Evolutionary conservation across 53 echinoderm and acorn worm species (phyloP), one percentile per base, ranked within the genome.

Genomic region (Luidia sarsii): DNA sequence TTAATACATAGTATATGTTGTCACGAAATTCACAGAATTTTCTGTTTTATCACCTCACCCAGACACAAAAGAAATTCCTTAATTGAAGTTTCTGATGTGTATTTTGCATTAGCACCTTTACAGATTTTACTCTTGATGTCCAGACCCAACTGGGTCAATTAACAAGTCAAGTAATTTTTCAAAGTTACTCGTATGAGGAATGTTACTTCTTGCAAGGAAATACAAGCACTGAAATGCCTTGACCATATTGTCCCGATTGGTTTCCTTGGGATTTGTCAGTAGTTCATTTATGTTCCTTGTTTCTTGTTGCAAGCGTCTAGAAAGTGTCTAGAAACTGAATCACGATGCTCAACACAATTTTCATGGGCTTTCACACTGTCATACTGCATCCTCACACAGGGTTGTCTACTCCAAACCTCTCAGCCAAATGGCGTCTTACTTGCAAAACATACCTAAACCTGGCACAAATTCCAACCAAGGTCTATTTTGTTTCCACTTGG

Each of bases 301-400:
- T 37, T 55, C 67, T 22, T 11, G 24, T 32, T 19, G 36, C 60
- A 80, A 68, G 13, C n/a, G n/a, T n/a, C n/a, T n/a, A n/a, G n/a
- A n/a, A n/a, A n/a, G n/a, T 86, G 29, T 55, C 33, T 22, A 7
- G 11, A 2, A 10, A 86, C 80, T 31, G 86, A 67, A 34, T 80
- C 86, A 33, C 30, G 29, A 68, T 86, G 86, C 25, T 79, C 79
- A 37, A 19, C 32, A 41, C 57, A 36, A 11, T 49, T 25, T 37
- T 80, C 86, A 34, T 86, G 86, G 39, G 53, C 79, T 80, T 79
- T 80, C 1, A 86, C 67, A 38, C 86, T 86, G 28, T 79, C 57
- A 46, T 56, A 28, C 57, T 80, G 30, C 10, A 86, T 0, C 61
- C 86, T 46, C 16, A 56, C 48, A 68, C 79, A 86, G 4, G 54